phyloP scores from a whole-genome alignment of 2,888 invertebrate genomes.

The Drosophila fungiperda region DNA sequence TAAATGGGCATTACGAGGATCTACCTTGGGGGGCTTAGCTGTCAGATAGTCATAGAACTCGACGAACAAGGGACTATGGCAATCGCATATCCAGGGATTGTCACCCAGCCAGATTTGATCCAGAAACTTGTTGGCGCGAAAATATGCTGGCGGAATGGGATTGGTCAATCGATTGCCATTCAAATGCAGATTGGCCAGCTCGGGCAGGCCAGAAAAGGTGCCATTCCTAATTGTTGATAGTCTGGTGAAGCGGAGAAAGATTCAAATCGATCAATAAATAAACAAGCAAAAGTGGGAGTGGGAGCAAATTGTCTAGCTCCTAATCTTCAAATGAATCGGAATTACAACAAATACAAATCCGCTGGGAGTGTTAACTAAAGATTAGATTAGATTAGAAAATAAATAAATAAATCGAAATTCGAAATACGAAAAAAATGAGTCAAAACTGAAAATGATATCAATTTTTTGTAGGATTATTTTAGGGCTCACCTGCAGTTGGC shows the following conservation, averaged over 20 bases:
- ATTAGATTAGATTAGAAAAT: not conserved
- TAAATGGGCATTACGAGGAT: not conserved
- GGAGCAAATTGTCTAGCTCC: not conserved
- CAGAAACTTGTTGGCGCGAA: constrained; percentile 87
- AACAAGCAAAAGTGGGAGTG: not conserved
- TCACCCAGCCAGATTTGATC: constrained; percentile 88
- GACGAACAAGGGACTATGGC: constrained; percentile 87
- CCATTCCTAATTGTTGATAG: constrained; percentile 87
- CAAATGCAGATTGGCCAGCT: constrained; percentile 88
- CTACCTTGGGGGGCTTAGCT: constrained; percentile 86
- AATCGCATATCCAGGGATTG: constrained; percentile 92
- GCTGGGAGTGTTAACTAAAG: not conserved
- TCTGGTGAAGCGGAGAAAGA: constrained; percentile 75
- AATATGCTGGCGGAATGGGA: constrained; percentile 87
- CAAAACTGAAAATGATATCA: not conserved
- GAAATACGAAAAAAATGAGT: not conserved
- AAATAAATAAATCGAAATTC: no score
- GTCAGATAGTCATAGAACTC: constrained; percentile 88
- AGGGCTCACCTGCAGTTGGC: constrained; percentile 82
- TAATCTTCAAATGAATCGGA: not conserved
- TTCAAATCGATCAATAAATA: not conserved
- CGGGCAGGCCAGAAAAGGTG: constrained; percentile 88
- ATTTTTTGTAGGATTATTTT: not conserved
- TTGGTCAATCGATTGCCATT: constrained; percentile 90
- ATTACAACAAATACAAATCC: not conserved